Evolutionary conservation across 2,797 vertebrate genomes (phyloP).

Genomic region (Muscicapa striata): DNA sequence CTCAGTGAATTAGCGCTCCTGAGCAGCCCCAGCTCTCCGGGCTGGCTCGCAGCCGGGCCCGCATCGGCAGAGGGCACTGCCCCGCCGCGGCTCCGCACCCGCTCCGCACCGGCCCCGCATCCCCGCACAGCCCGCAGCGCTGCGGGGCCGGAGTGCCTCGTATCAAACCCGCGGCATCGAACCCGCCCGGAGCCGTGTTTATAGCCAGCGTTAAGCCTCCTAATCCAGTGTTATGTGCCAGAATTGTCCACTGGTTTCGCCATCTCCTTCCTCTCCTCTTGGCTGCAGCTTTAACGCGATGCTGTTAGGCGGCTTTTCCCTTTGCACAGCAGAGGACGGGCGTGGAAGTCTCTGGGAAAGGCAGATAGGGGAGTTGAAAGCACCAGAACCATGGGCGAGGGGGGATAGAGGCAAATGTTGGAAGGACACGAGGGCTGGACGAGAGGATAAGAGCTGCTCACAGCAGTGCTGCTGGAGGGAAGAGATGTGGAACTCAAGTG

Average conservation of each 20-base stretch:
- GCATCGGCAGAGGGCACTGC: constrained; percentile 39
- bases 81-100: not conserved
- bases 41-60: not conserved
- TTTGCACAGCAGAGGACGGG: not conserved
- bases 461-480: not conserved
- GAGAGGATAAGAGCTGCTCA: not conserved
- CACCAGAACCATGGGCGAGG: not conserved
- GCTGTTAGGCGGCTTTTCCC: not conserved
- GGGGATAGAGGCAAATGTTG: not conserved
- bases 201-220: not conserved
- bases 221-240: not conserved
- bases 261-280: not conserved
- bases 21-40: rapidly evolving
- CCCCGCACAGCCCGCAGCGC: not conserved
- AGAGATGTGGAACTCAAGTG: not conserved
- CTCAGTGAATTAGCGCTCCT: not conserved
- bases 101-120: not conserved
- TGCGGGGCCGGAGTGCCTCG: rapidly evolving
- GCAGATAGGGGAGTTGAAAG: not conserved
- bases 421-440: not conserved
- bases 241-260: not conserved
- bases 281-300: not conserved
- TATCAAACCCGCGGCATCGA: rapidly evolving
- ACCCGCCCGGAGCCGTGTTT: rapidly evolving
- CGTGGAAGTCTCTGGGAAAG: not conserved